Base-by-base conservation (phyloP, 2,888 invertebrate species). In the Melipona bicolor region DNA sequence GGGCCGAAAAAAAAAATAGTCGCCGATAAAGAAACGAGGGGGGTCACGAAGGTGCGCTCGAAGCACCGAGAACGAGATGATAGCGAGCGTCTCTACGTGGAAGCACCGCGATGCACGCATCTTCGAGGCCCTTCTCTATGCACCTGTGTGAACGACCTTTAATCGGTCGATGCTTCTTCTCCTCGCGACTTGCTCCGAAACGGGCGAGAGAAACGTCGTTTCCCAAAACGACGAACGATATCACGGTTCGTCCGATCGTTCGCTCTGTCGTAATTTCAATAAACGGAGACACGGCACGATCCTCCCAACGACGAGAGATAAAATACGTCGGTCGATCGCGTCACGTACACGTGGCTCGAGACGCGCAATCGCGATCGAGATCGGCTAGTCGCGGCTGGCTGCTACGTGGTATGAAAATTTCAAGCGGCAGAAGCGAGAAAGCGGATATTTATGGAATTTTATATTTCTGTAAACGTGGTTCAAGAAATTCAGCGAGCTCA, bases 111-210 rank as follows among this genome's bases (percentile, higher is more conserved):
- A 27, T 17, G 49, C 59, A 52, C 77, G 43, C 24, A 19, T 27
- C 59, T 77, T 43, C 49, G 24, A 43, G 32, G n/a, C 49, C 49
- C 13, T 68, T n/a, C 13, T 32, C 32, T 27, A 32, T 65, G 61
- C 61, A 50, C 77, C 19, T 21, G 52, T 82, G 90, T 90, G 81
- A 90, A 90, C 73, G 86, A 90, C 87, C 85, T 86, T 84, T 89
- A 90, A 90, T 90, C 90, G 72, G 80, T 65, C 82, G 64, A 59
- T 27, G 77, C 69, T 81, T 83, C 68, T 62, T 79, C 65, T 21
- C 21, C 21, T 36, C 32, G n/a, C 21, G 54, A 72, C 19, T 21
- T 24, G 15, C 61, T 27, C 9, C 43, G 43, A 43, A 43, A 43
- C 43, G 1, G 43, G 9, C 11, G 9, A 43, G 43, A 43, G 43